A percentile compares a stretch with the other conserved stretches of the same genome.
phyloP scores from a whole-genome alignment of 1,140 invertebrate species.

The Drosophila eugracilis region DNA sequence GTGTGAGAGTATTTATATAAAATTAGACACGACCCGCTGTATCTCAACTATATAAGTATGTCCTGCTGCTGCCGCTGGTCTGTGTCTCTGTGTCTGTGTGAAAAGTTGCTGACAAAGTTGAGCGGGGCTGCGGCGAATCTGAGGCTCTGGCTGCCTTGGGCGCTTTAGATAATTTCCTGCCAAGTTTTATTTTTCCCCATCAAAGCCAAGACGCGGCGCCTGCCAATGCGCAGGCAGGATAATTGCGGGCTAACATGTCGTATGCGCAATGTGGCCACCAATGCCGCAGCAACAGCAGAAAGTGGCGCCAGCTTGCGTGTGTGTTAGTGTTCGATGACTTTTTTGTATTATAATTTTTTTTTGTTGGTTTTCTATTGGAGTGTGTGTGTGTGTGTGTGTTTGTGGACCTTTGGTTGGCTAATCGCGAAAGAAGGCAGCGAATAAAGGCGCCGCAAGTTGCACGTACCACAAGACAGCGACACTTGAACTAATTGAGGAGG shows the following conservation, averaged over 20 bases:
- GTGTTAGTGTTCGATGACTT: constrained; percentile 11
- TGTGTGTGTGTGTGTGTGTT: constrained; percentile 40
- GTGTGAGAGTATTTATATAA: constrained; percentile 65
- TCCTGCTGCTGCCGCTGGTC: constrained; percentile 10
- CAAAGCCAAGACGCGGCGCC: constrained; percentile 57
- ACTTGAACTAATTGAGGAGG: constrained; percentile 52
- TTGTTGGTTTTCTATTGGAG: constrained; percentile 3
- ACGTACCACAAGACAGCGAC: constrained; percentile 75
- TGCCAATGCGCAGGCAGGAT: constrained; percentile 67
- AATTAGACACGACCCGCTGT: constrained; percentile 52
- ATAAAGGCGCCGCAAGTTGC: constrained; percentile 53
- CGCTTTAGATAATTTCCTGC: constrained; percentile 78
- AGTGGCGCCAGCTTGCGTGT: constrained; percentile 30
- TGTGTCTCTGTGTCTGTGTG: constrained; percentile 9
- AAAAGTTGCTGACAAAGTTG: constrained; percentile 73
- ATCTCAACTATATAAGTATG: constrained; percentile 65
- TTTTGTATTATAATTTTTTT: constrained; percentile 13
- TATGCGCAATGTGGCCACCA: constrained; percentile 68
- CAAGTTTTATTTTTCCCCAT: constrained; percentile 77
- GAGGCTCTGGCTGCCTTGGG: constrained; percentile 48
- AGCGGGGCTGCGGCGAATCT: constrained; percentile 73
- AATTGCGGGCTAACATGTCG: constrained; percentile 65
- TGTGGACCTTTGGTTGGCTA: constrained; percentile 72
- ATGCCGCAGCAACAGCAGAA: constrained; percentile 72
- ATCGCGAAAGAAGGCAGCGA: constrained; percentile 55